A percentile compares a stretch with the other conserved stretches of the same genome.
Conservation (phyloP, 2,888 invertebrate genomes). For the Sminthurinus aureus region DNA sequence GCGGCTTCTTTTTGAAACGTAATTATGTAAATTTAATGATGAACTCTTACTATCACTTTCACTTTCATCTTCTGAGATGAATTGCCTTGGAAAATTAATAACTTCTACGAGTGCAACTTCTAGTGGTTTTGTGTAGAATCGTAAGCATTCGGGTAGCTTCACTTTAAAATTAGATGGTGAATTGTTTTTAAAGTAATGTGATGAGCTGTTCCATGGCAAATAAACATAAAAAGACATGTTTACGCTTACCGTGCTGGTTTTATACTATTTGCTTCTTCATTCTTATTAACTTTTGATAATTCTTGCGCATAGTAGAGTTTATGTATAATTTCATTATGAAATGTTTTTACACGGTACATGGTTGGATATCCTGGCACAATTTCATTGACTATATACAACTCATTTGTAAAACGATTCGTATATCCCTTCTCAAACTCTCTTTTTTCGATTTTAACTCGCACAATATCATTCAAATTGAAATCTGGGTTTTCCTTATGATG, state of each 20-base stretch:
- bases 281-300: neutral
- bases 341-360: neutral
- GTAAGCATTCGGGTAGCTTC: neutral
- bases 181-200: neutral
- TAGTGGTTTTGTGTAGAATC: neutral
- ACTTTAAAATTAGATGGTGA: neutral
- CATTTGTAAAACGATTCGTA: conserved; percentile 31
- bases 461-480: neutral
- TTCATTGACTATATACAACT: neutral
- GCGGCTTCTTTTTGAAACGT: too few relatives aligned
- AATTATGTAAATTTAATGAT: too few relatives aligned
- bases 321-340: neutral
- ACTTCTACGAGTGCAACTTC: neutral
- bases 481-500: neutral
- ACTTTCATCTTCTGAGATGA: too few relatives aligned
- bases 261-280: too few relatives aligned
- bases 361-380: conserved; percentile 6
- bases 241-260: too few relatives aligned
- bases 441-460: neutral
- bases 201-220: neutral
- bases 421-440: conserved; percentile 42
- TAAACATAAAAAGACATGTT: neutral
- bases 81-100: neutral
- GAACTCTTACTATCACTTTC: too few relatives aligned
- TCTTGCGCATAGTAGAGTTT: neutral